Evolutionary conservation across 2,797 vertebrate genomes (phyloP).

Genomic region (Alouatta caraya): DNA sequence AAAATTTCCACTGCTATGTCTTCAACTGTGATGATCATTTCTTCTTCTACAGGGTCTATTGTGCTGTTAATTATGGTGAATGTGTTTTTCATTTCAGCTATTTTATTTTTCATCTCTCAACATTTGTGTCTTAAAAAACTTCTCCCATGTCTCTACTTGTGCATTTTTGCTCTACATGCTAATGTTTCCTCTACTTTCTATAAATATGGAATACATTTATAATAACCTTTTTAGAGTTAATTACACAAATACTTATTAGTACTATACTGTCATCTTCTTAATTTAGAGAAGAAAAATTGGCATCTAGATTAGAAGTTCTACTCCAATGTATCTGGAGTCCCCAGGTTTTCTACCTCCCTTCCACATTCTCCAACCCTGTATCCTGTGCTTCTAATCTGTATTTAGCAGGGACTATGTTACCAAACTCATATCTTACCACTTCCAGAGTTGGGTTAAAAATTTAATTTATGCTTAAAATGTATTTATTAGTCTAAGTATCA

Average conservation of each 20-base stretch:
- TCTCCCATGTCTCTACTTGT: not conserved
- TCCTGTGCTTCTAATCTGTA: not conserved
- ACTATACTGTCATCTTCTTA: not conserved
- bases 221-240: not conserved
- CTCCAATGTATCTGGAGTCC: not conserved
- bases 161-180: not conserved
- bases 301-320: not conserved
- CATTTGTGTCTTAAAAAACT: not conserved
- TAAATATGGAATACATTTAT: not conserved
- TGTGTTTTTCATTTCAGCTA: not conserved
- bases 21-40: not conserved
- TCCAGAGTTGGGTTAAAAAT: not conserved
- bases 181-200: not conserved
- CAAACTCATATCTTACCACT: not conserved
- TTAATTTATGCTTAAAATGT: not conserved
- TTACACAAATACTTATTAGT: not conserved
- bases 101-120: not conserved
- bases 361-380: not conserved
- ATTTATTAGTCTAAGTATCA: not conserved
- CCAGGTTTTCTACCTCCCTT: not conserved
- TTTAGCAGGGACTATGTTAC: not conserved
- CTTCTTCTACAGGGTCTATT: not conserved
- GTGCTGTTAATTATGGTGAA: not conserved
- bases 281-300: not conserved
- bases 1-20: not conserved